Conservation (phyloP, 2,888 invertebrate species). For the Acleris holmiana region DNA sequence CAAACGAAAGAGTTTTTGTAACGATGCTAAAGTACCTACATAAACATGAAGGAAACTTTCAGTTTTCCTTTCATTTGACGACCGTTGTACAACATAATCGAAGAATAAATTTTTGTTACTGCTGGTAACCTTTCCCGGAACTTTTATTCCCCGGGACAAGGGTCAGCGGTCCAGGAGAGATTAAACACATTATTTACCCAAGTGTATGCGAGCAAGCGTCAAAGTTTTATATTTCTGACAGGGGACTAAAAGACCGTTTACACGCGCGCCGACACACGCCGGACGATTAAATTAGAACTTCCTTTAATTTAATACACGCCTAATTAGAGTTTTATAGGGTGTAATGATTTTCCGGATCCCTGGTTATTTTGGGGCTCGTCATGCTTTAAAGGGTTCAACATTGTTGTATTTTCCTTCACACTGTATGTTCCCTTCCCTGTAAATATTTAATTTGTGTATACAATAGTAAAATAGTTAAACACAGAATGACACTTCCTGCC, state of each 20-base stretch:
- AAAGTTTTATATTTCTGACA: slow-evolving; percentile 77
- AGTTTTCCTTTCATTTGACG: slow-evolving; percentile 48
- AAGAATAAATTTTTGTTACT: slow-evolving; percentile 69
- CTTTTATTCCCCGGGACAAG: slow-evolving; percentile 68
- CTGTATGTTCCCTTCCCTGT: no score
- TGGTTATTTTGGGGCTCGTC: slow-evolving; percentile 6
- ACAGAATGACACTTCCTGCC: no score
- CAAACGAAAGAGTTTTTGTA: no score
- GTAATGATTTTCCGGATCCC: slow-evolving; percentile 33
- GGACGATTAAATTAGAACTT: slow-evolving; percentile 45
- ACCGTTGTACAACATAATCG: slow-evolving; percentile 66
- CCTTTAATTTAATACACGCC: slow-evolving; percentile 36
- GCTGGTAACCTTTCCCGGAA: slow-evolving; percentile 63
- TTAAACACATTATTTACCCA: slow-evolving; percentile 79
- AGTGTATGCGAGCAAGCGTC: slow-evolving; percentile 67
- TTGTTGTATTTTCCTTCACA: not conserved
- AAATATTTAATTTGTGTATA: no score
- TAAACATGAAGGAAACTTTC: slow-evolving; percentile 44
- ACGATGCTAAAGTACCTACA: slow-evolving; percentile 36
- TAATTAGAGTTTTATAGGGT: slow-evolving; percentile 28
- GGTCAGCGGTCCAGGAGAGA: slow-evolving; percentile 69
- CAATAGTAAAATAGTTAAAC: no score
- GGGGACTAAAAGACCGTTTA: slow-evolving; percentile 61
- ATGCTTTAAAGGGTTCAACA: not conserved
- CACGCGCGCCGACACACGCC: slow-evolving; percentile 53